These are phyloP conservation scores for Pheosia gnoma DNA, from an alignment of 2,888 invertebrate species.

Conservation along the genomic window DNA sequence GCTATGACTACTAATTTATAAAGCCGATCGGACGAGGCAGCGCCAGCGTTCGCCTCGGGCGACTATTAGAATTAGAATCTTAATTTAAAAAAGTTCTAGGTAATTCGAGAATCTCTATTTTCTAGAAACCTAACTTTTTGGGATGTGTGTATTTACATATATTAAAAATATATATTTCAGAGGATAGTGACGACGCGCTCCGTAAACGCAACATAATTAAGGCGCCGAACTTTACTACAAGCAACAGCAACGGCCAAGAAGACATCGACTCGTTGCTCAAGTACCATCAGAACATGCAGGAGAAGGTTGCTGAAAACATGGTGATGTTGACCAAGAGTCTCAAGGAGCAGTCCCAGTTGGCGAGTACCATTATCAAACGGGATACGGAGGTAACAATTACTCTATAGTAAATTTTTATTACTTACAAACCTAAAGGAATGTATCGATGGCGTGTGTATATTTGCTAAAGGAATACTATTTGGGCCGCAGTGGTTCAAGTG, in stretches of 20 bases:
- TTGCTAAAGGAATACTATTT: no score
- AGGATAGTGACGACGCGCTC: constrained; percentile 72
- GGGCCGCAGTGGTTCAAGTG: no score
- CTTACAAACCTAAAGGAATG: no score
- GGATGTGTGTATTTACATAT: no score
- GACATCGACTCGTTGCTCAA: constrained; percentile 93
- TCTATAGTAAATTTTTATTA: no score
- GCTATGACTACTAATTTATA: constrained; percentile 8
- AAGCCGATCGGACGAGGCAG: no score
- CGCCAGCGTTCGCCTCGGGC: no score
- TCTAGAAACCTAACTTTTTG: no score
- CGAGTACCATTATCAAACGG: constrained; percentile 94
- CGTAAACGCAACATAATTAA: constrained; percentile 83
- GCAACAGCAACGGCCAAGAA: constrained; percentile 80
- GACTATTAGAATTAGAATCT: no score
- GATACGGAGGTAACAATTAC: constrained; percentile 89
- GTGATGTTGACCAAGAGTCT: constrained; percentile 93
- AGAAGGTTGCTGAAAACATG: constrained; percentile 97
- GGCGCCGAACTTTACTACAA: constrained; percentile 75
- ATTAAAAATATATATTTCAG: constrained; percentile 41
- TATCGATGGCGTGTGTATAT: no score
- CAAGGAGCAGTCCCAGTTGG: constrained; percentile 95
- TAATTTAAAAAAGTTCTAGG: no score
- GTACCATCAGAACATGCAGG: constrained; percentile 95
- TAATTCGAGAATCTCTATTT: no score